Percentiles rank a stretch among this genome's conserved stretches.
Conservation (phyloP, 2,113 vertebrate species). For the Tenrec ecaudatus region DNA sequence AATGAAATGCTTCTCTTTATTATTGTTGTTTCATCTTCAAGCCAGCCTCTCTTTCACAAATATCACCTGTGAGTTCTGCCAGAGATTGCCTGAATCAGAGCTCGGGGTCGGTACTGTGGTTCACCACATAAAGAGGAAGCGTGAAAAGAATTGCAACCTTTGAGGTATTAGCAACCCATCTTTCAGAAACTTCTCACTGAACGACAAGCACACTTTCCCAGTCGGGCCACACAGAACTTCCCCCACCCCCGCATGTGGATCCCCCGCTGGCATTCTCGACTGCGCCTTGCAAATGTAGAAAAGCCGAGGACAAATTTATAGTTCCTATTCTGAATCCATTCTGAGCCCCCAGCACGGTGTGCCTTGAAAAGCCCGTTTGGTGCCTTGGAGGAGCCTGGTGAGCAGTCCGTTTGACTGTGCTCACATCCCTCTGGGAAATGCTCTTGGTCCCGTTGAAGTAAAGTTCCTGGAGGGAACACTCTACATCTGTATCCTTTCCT, state of each 20-base stretch:
- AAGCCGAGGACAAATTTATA: constrained; percentile 44
- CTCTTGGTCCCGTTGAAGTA: constrained; percentile 63
- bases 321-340: constrained; percentile 46
- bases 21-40: background rate
- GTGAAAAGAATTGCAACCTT: background rate
- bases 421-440: constrained; percentile 64
- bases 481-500: constrained; percentile 54
- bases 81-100: background rate
- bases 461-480: constrained; percentile 73
- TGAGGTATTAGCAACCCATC: background rate
- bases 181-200: background rate
- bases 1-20: background rate
- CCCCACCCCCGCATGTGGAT: no score
- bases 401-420: constrained; percentile 59
- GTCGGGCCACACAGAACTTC: background rate
- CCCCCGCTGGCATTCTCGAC: background rate
- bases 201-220: background rate
- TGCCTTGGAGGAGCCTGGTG: constrained; percentile 41
- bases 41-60: background rate
- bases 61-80: constrained; percentile 21
- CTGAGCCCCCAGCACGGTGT: constrained; percentile 48
- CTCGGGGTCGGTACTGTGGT: background rate
- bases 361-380: constrained; percentile 62
- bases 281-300: constrained; percentile 39
- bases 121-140: background rate